phyloP scores from a whole-genome alignment of 2,888 invertebrate species.

The Scaptodrosophila latifasciaeformis region DNA sequence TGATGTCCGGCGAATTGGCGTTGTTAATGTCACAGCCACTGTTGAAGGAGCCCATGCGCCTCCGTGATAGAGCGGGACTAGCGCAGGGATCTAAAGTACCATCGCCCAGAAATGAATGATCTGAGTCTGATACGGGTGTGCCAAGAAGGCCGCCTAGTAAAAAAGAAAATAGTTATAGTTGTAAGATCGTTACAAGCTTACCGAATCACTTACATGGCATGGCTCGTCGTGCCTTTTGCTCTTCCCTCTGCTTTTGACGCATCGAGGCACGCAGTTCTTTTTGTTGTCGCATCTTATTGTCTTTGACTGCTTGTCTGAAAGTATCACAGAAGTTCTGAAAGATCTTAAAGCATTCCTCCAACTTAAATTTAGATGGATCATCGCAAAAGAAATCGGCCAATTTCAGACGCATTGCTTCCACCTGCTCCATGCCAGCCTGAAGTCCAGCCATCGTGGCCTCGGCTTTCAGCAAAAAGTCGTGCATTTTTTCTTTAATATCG shows the following conservation, averaged over 20 bases:
- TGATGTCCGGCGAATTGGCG: constrained; percentile 80
- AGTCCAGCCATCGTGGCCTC: constrained; percentile 86
- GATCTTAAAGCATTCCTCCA: constrained; percentile 95
- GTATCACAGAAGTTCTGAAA: constrained; percentile 92
- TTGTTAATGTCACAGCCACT: constrained; percentile 72
- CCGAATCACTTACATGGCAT: constrained; percentile 77
- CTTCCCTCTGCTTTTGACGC: constrained; percentile 84
- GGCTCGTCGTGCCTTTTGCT: constrained; percentile 80
- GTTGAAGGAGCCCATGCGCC: constrained; percentile 82
- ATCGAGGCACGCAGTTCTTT: constrained; percentile 92
- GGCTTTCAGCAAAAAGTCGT: constrained; percentile 86
- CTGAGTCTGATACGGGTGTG: constrained; percentile 83
- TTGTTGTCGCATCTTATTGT: constrained; percentile 87
- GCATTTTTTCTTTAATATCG: constrained; percentile 92
- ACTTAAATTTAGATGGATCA: constrained; percentile 89
- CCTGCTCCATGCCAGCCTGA: constrained; percentile 86
- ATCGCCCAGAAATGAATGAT: constrained; percentile 84
- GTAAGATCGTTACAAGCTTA: not conserved
- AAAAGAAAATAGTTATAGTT: constrained; percentile 9
- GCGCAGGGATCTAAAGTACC: constrained; percentile 85
- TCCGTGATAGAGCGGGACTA: constrained; percentile 81
- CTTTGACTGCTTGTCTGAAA: constrained; percentile 87
- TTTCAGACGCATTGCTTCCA: constrained; percentile 86
- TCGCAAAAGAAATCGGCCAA: constrained; percentile 96
- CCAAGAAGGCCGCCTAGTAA: constrained; percentile 80